Evolutionary conservation across 2,888 invertebrate species (phyloP).

Genomic region (Anoplius nigerrimus): DNA sequence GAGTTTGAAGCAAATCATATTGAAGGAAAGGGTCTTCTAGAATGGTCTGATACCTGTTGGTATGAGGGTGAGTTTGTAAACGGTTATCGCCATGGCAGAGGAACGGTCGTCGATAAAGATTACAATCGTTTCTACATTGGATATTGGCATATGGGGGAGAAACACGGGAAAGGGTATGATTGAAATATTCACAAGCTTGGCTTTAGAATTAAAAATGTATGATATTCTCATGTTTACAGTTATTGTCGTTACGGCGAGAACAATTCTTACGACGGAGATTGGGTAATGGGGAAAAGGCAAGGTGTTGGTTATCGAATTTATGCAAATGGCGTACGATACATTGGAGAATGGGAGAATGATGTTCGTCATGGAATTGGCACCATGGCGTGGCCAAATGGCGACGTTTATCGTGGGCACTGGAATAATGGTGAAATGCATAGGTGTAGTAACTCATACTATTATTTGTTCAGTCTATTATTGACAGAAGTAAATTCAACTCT

Average conservation of each 20-base stretch:
- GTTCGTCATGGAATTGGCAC: slow-evolving; percentile 78
- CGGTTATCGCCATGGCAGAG: slow-evolving; percentile 76
- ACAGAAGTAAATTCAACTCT: neutral
- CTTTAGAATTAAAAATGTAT: neutral
- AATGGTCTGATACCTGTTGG: slow-evolving; percentile 78
- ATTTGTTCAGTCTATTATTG: slow-evolving; percentile 2
- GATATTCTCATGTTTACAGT: slow-evolving; percentile 30
- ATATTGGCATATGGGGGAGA: slow-evolving; percentile 71
- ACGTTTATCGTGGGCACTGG: slow-evolving; percentile 81
- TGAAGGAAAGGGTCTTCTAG: slow-evolving; percentile 77
- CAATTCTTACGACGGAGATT: slow-evolving; percentile 74
- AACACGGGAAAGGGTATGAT: slow-evolving; percentile 71
- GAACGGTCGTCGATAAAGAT: slow-evolving; percentile 58
- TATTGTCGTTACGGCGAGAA: slow-evolving; percentile 62
- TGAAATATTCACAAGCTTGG: neutral
- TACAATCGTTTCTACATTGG: slow-evolving; percentile 70
- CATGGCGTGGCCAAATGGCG: slow-evolving; percentile 80
- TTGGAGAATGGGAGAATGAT: slow-evolving; percentile 78
- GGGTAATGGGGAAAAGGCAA: slow-evolving; percentile 72
- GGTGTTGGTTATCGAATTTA: slow-evolving; percentile 78
- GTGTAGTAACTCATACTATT: slow-evolving; percentile 20
- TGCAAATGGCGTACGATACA: slow-evolving; percentile 77
- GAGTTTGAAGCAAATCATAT: slow-evolving; percentile 78
- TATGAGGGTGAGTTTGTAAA: slow-evolving; percentile 79
- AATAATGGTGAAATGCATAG: slow-evolving; percentile 78